A percentile compares a stretch with the other conserved stretches of the same genome.
phyloP scores from a whole-genome alignment of 2,797 vertebrate genomes.

The Melanotaenia pygmaea region DNA sequence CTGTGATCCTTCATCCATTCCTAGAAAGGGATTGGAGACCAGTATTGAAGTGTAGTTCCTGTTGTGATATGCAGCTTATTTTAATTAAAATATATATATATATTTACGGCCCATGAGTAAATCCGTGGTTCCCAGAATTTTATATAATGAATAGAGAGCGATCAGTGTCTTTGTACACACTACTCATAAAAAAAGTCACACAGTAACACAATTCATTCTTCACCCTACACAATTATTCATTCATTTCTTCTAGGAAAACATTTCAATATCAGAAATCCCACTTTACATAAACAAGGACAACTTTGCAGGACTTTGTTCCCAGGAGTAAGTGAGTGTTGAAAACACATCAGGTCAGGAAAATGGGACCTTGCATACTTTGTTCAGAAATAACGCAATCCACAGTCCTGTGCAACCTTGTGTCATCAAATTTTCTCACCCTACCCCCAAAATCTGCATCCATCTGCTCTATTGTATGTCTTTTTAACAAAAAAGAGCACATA shows the following conservation, averaged over 20 bases:
- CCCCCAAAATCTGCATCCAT: background rate
- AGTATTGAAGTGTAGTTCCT: background rate
- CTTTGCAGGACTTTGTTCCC: background rate
- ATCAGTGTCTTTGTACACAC: background rate
- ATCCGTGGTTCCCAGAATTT: too few relatives aligned
- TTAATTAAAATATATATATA: too few relatives aligned
- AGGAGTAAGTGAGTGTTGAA: background rate
- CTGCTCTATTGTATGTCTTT: background rate
- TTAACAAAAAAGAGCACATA: too few relatives aligned
- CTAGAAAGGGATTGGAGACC: conserved; percentile 23
- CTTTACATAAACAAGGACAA: conserved; percentile 19
- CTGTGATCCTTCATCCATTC: conserved; percentile 26
- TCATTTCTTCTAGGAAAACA: background rate
- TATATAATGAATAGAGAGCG: background rate
- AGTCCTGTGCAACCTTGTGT: conserved; percentile 27
- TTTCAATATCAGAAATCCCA: background rate
- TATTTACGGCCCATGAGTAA: too few relatives aligned
- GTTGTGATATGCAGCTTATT: background rate
- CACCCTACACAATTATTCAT: background rate
- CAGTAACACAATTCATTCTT: background rate
- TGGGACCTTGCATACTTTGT: conserved; percentile 11
- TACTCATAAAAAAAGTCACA: background rate
- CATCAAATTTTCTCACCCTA: conserved; percentile 12
- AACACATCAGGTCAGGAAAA: conserved; percentile 7
- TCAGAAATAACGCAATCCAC: conserved; percentile 17